Evolutionary conservation across 30 jellyfish, hydroid and myxozoan species (phyloP), one percentile per base, ranked within the genome.

Genomic region (Cassiopea xamachana): DNA sequence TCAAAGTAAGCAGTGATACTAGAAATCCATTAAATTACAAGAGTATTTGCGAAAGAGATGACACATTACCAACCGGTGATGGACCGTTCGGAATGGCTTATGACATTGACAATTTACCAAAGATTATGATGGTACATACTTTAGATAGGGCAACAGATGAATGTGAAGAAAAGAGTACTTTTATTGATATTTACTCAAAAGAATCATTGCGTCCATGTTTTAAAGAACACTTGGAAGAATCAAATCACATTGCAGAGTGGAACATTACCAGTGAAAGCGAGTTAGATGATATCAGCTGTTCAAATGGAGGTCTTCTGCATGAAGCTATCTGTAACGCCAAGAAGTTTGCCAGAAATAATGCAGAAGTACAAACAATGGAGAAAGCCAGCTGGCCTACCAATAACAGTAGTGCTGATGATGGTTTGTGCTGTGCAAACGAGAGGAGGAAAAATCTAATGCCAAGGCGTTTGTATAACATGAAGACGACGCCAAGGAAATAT

Each of bases 91-190:
- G 93, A 1, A 10, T 86, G 5, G 93, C 93, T 18, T 86, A 86
- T 46, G 93, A 86, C 61, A 64, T 86, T 48, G 85, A 86, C 19
- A 71, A 74, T 68, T 47, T 86, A 16, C 93, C 93, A 46, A 86
- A 75, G 61, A 86, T 86, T 48, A 77, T 48, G 39, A 75, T 75
- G 82, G 93, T 86, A 18, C 93, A 86, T 73, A 86, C 93, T 45
- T 48, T 86, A 43, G 93, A 86, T 48, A 48, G 93, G 9, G 81
- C 27, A 1, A 72, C 58, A 8, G 87, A 61, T 39, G 17, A 16
- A 58, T n/a, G 8, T 48, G 70, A 44, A 27, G 46, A 69, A 7
- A 77, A 69, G 60, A 70, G 93, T 27, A 86, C 93, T 19, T 73
- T 75, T 13, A 69, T 86, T 43, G 93, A 86, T 46, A 86, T 86